Conservation (phyloP, 2,888 invertebrate species). For the Parthenolecanium corni region DNA sequence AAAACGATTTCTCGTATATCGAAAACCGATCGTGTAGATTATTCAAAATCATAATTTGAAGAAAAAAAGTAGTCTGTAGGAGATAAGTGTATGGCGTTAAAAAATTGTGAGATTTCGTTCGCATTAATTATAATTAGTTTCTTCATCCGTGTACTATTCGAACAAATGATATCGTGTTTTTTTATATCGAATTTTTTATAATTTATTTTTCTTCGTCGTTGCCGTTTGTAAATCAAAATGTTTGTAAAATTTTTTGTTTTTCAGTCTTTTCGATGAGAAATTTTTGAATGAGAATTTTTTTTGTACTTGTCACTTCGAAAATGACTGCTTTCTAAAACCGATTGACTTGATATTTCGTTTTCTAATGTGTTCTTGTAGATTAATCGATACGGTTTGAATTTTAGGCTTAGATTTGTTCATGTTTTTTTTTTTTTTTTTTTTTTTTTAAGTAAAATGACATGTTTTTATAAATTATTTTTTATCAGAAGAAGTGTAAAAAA, state of each 20-base stretch:
- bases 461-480: too few species aligned
- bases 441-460: too few species aligned
- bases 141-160: not conserved
- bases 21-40: not conserved
- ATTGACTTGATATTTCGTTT: too few species aligned
- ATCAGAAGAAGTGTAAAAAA: too few species aligned
- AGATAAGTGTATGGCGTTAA: too few species aligned
- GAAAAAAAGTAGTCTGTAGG: too few species aligned
- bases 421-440: not conserved
- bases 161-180: not conserved
- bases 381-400: too few species aligned
- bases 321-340: too few species aligned
- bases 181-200: not conserved
- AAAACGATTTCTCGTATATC: not conserved
- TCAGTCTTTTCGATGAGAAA: not conserved
- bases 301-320: not conserved
- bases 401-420: too few species aligned
- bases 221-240: not conserved
- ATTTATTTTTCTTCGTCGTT: not conserved
- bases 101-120: too few species aligned
- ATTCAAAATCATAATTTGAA: not conserved
- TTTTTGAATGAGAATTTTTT: not conserved
- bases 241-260: not conserved
- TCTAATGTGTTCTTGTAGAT: too few species aligned
- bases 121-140: too few species aligned